Evolutionary conservation across 2,888 invertebrate species (phyloP).

Genomic region (Plebejus melissa): DNA sequence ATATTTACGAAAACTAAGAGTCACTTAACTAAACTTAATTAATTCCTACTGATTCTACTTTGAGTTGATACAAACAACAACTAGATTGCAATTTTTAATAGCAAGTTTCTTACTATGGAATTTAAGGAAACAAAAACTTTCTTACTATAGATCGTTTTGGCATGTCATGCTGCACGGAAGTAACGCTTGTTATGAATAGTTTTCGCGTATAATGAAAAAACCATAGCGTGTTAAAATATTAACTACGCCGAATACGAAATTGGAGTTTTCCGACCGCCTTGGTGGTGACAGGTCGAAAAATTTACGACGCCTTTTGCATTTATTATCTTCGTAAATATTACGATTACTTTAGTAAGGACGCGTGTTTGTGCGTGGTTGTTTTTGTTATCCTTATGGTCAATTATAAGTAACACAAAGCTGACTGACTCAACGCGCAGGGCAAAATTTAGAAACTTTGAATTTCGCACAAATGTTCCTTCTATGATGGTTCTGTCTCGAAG

Average conservation of each 20-base stretch:
- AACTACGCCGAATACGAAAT: constrained; percentile 16
- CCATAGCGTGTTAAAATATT: constrained; percentile 23
- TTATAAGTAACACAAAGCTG: not conserved
- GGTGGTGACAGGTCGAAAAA: constrained; percentile 24
- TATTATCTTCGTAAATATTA: constrained; percentile 11
- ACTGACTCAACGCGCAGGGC: too few relatives aligned
- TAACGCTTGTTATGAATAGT: constrained; percentile 26
- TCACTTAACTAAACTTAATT: too few relatives aligned
- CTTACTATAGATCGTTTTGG: not conserved
- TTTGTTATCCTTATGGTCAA: not conserved
- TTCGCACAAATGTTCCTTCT: too few relatives aligned
- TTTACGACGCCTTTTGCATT: not conserved
- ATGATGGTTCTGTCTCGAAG: too few relatives aligned
- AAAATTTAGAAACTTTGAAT: too few relatives aligned
- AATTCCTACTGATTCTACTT: too few relatives aligned
- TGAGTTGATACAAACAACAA: too few relatives aligned
- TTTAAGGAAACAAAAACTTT: not conserved
- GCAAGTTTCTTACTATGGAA: too few relatives aligned
- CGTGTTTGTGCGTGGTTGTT: not conserved
- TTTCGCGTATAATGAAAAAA: constrained; percentile 19
- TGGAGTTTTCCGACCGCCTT: constrained; percentile 11
- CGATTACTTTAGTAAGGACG: not conserved
- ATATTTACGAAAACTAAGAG: too few relatives aligned
- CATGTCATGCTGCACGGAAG: constrained; percentile 22
- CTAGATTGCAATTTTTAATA: too few relatives aligned